These are phyloP conservation scores for Protobothrops flavoviridis DNA, from an alignment of 2,113 vertebrate species.

Conservation along the genomic window DNA sequence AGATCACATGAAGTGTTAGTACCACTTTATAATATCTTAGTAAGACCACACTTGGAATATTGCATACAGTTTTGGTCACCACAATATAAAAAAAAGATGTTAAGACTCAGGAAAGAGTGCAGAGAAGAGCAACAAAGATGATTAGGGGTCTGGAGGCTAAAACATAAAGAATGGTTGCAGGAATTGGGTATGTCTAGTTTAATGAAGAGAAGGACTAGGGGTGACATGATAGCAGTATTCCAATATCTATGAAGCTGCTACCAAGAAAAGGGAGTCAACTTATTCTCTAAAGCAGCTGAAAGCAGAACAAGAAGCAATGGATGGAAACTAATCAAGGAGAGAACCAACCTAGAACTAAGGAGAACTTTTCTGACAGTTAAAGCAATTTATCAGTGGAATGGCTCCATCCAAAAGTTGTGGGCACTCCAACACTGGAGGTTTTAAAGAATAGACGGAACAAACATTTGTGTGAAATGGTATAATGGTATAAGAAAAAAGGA, in stretches of 20 bases:
- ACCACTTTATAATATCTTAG: background rate
- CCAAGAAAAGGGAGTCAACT: background rate
- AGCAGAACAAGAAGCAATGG: too few species aligned
- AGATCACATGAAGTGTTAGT: background rate
- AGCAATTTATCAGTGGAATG: background rate
- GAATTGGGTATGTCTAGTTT: background rate
- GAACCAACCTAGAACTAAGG: background rate
- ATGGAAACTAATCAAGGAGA: background rate
- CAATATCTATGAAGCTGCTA: background rate
- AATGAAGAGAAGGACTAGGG: background rate
- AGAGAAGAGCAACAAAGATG: background rate
- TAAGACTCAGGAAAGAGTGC: background rate
- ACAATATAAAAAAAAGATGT: background rate
- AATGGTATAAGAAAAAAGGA: conserved; percentile 6
- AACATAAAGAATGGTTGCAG: background rate
- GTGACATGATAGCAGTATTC: background rate
- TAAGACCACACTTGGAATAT: background rate
- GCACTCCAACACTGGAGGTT: background rate
- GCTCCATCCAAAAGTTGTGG: background rate
- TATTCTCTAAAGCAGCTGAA: too few species aligned
- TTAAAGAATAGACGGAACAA: background rate
- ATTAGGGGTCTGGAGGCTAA: background rate
- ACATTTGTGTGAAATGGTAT: background rate
- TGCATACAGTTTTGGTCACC: background rate
- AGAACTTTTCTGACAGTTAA: background rate